Percentiles rank a stretch among this genome's conserved stretches.
phyloP scores from a whole-genome alignment of 2,888 invertebrate species.

The Lumbricus terrestris region DNA sequence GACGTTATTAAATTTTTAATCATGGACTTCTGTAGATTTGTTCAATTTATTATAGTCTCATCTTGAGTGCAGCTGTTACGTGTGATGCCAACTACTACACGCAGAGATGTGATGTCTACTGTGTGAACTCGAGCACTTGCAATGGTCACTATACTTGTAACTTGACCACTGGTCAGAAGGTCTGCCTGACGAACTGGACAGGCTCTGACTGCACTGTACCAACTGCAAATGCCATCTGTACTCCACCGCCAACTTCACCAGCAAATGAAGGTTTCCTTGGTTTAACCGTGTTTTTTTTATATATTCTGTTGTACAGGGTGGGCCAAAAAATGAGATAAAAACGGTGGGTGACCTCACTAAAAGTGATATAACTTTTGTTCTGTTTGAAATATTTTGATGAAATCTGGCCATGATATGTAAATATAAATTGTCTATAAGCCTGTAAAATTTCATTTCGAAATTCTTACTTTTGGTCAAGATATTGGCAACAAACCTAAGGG shows the following conservation, averaged over 20 bases:
- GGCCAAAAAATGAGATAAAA: no score
- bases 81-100: conserved; percentile 32
- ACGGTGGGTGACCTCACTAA: no score
- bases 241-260: neutral
- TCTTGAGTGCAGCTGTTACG: neutral
- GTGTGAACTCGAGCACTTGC: conserved; percentile 11
- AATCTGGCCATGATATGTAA: no score
- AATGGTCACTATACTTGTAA: conserved; percentile 30
- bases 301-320: no score
- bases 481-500: no score
- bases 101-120: conserved; percentile 16
- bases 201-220: conserved; percentile 24
- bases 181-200: conserved; percentile 26
- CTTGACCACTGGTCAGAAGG: conserved; percentile 21
- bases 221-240: neutral
- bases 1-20: neutral
- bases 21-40: no score
- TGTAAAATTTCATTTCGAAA: no score
- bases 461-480: no score
- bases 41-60: neutral
- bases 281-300: neutral
- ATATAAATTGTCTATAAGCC: no score
- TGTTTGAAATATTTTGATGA: no score
- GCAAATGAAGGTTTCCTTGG: neutral
- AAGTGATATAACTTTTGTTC: no score